Conservation (phyloP, 2,113 vertebrate genomes). For the Pomatostomus ruficeps region DNA sequence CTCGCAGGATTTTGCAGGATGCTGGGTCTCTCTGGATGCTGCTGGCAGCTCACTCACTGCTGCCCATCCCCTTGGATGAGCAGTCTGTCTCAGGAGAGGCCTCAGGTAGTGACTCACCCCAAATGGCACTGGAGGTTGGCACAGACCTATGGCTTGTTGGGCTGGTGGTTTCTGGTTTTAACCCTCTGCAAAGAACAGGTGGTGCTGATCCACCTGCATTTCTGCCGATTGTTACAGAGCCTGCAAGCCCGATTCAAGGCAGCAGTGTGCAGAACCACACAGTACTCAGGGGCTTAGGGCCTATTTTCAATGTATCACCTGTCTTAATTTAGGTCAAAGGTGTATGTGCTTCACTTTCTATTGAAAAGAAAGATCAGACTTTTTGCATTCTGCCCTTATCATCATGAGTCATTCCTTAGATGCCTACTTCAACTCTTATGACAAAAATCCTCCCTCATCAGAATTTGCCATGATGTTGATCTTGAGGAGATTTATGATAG, state of each 20-base stretch:
- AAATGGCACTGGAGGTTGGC: not conserved
- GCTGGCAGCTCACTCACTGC: not conserved
- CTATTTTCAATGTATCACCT: not conserved
- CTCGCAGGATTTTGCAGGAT: not conserved
- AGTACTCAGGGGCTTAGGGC: not conserved
- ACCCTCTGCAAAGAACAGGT: not conserved
- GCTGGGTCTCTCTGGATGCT: not conserved
- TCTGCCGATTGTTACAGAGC: fast-evolving
- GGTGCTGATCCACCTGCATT: not conserved
- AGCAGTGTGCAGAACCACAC: not conserved
- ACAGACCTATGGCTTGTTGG: not conserved
- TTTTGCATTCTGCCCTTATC: not conserved
- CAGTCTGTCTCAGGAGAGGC: not conserved
- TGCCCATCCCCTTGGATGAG: not conserved
- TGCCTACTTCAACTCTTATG: not conserved
- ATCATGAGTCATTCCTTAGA: not conserved
- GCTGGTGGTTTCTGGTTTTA: not conserved
- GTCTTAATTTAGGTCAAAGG: not conserved
- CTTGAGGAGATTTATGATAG: constrained; percentile 2
- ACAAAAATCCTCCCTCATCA: not conserved
- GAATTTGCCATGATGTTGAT: not conserved
- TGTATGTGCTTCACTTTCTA: not conserved
- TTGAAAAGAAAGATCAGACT: not conserved
- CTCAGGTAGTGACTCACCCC: not conserved
- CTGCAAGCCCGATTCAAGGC: not conserved